Base-by-base conservation (phyloP, 2,797 vertebrate species). In the Hipposideros larvatus region DNA sequence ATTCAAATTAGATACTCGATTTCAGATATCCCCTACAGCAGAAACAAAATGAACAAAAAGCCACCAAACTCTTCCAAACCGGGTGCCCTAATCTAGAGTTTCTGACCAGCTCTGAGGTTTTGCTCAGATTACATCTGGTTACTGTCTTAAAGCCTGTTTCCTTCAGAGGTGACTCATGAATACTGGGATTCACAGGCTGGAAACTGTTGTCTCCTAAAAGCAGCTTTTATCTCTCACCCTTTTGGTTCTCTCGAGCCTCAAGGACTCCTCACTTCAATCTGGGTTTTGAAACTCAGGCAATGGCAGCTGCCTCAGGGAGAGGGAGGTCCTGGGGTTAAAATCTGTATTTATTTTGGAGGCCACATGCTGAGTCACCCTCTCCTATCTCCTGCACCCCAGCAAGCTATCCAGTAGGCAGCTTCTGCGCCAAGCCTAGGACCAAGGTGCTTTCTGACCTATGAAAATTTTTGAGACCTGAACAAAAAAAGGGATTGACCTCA, bases 21-120 rank as follows among this genome's bases (percentile, higher is more conserved):
- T 89, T 71, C 37, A 48, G 31, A 43, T 46, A 34, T 19, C 41
- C 53, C 63, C 24, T 51, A 63, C 2, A 79, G 79, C 48, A 90
- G 31, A 83, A 92, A 83, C 16, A 57, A 75, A 87, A 48, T 2
- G 24, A 57, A 34, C 41, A 83, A 31, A 70, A 87, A 73, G 18
- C 15, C 11, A 11, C n/a, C 5, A 11, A 48, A 26, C 43, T 71
- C 46, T 82, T 71, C 15, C 68, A 82, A 74, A 85, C 19, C 6
- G 13, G 13, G 34, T 10, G 57, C 63, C 34, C 43, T 18, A 16
- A 1, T 37, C n/a, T 57, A 77, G 77, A 78, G 70, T 28, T 55
- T 63, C 26, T 2, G 63, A 16, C 15, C 6, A 26, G 77, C 3
- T 0, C 11, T 11, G n/a, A 53, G 10, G 14, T 24, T 92, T 37